phyloP scores from a whole-genome alignment of 1,140 invertebrate genomes.

The Achroia grisella region DNA sequence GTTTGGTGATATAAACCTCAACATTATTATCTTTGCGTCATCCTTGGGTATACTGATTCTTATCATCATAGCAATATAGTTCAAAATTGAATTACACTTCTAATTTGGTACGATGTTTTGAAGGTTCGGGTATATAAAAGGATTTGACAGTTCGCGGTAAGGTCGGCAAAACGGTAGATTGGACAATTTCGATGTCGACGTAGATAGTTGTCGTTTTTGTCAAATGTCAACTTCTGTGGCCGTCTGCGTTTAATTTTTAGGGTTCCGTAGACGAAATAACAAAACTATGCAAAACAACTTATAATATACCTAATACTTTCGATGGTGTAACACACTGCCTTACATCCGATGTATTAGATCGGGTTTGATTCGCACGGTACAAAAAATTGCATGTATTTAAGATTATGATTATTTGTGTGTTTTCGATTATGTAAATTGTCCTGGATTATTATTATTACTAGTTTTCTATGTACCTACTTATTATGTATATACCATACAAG shows the following conservation, averaged over 20 bases:
- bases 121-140: conserved; percentile 26
- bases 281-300: too few species aligned
- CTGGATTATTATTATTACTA: too few species aligned
- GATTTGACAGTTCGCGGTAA: conserved; percentile 67
- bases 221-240: conserved; percentile 70
- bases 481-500: too few species aligned
- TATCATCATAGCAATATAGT: background rate
- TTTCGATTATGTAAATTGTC: too few species aligned
- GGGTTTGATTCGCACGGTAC: too few species aligned
- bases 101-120: background rate
- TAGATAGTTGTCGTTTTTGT: conserved; percentile 65
- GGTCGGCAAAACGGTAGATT: conserved; percentile 62
- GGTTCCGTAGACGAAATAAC: conserved; percentile 16
- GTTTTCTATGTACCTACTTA: too few species aligned
- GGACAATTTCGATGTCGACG: conserved; percentile 58
- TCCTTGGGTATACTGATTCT: background rate
- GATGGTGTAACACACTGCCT: too few species aligned
- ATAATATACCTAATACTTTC: too few species aligned
- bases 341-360: too few species aligned
- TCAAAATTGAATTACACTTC: background rate
- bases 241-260: conserved; percentile 32
- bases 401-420: too few species aligned
- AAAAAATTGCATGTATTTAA: too few species aligned
- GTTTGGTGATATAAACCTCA: conserved; percentile 57
- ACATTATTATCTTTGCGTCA: conserved; percentile 12